These are phyloP conservation scores for Himalopsyche anomala DNA, from an alignment of 2,888 invertebrate species.

Conservation along the genomic window DNA sequence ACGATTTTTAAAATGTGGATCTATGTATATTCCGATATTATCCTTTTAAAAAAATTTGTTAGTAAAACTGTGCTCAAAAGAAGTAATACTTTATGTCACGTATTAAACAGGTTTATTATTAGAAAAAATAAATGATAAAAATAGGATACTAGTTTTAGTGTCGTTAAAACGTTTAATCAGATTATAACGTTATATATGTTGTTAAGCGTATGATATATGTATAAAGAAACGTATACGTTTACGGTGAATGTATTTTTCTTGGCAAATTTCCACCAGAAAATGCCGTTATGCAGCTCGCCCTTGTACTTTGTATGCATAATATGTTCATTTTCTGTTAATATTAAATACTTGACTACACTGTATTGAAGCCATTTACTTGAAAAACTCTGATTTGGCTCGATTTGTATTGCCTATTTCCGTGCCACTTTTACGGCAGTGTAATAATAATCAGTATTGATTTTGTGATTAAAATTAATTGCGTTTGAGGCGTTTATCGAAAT, in stretches of 20 bases:
- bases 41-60: too few relatives aligned
- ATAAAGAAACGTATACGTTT: background rate
- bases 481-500: background rate
- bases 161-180: too few relatives aligned
- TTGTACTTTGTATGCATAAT: slow-evolving; percentile 6
- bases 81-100: too few relatives aligned
- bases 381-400: background rate
- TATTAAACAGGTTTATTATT: too few relatives aligned
- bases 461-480: slow-evolving; percentile 16
- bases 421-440: background rate
- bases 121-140: too few relatives aligned
- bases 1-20: too few relatives aligned
- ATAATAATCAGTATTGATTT: slow-evolving; percentile 14
- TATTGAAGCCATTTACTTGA: background rate
- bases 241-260: slow-evolving; percentile 39
- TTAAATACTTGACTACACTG: too few relatives aligned
- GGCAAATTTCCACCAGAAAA: background rate
- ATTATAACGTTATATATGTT: too few relatives aligned
- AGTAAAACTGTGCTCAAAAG: too few relatives aligned
- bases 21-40: too few relatives aligned
- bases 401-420: background rate
- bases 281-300: slow-evolving; percentile 23
- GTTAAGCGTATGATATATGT: too few relatives aligned
- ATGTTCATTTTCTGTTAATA: background rate
- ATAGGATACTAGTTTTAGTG: too few relatives aligned